These are phyloP conservation scores for Plecotus auritus DNA, from an alignment of 2,113 vertebrate genomes.

Conservation along the genomic window DNA sequence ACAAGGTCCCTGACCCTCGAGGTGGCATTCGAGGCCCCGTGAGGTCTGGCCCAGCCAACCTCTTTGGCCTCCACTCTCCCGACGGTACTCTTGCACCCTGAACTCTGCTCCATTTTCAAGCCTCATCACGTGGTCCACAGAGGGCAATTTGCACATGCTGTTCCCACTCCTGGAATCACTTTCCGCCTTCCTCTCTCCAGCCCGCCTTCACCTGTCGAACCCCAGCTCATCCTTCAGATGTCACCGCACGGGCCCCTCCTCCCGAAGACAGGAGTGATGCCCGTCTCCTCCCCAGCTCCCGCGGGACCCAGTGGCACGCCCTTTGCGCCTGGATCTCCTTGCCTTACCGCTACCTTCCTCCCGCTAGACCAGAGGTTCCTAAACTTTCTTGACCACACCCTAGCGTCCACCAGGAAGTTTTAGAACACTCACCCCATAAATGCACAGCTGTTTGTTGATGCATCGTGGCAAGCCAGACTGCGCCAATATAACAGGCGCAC, in stretches of 20 bases:
- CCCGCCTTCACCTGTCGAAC: background rate
- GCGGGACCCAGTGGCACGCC: accelerated
- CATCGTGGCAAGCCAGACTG: background rate
- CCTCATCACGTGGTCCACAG: accelerated
- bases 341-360: background rate
- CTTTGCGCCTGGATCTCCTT: background rate
- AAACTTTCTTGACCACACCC: background rate
- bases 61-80: background rate
- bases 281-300: background rate
- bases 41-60: background rate
- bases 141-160: background rate
- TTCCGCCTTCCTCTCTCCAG: background rate
- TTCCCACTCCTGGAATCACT: background rate
- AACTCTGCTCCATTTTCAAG: background rate
- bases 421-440: background rate
- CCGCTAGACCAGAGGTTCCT: background rate
- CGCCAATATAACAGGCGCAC: too few relatives aligned
- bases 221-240: background rate
- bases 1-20: too few relatives aligned
- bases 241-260: background rate
- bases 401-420: background rate
- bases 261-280: background rate
- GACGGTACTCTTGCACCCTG: background rate
- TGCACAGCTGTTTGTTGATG: background rate
- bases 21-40: background rate